phyloP scores from a whole-genome alignment of 2,113 vertebrate genomes.

The Cephalopterus ornatus region DNA sequence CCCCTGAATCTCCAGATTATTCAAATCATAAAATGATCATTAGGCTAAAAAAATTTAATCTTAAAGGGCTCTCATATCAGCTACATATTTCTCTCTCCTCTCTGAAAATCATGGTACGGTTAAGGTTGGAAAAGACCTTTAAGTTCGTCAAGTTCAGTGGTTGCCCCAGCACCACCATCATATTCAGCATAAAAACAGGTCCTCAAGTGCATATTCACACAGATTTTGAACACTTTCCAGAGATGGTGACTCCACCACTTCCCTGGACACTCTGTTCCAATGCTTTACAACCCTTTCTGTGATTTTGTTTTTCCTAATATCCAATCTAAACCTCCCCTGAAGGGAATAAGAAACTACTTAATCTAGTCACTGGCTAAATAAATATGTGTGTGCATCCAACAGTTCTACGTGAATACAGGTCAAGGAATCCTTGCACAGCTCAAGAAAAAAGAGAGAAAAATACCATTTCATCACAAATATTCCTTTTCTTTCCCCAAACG shows the following conservation, averaged over 20 bases:
- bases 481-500: not conserved
- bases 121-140: not conserved
- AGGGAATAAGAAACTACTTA: not conserved
- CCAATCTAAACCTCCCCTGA: not conserved
- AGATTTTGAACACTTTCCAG: not conserved
- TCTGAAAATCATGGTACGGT: not conserved
- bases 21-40: not conserved
- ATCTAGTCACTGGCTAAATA: not conserved
- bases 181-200: not conserved
- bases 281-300: not conserved
- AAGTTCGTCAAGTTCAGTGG: not conserved
- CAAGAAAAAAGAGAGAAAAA: not conserved
- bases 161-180: not conserved
- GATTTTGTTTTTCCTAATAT: not conserved
- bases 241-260: not conserved
- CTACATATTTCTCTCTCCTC: accelerated
- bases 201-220: not conserved
- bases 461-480: not conserved
- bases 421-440: not conserved
- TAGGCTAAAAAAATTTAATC: not conserved
- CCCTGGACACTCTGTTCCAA: not conserved
- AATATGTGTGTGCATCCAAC: not conserved
- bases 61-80: not conserved
- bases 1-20: not conserved
- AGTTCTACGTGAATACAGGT: not conserved